Conservation (phyloP, 2,797 vertebrate genomes). For the Squalus acanthias region DNA sequence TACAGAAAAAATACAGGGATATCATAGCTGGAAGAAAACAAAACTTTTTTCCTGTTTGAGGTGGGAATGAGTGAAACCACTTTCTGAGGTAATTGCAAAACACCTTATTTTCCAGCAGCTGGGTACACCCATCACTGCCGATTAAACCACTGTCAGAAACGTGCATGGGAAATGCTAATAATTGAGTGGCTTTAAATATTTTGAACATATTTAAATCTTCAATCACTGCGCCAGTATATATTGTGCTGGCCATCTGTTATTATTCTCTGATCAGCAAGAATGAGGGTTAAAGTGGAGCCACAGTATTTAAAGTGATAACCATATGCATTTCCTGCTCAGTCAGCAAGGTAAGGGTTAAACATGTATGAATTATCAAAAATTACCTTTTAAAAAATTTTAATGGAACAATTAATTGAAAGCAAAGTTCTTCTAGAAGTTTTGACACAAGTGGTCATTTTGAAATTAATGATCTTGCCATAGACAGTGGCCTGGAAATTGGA, state of each 20-base stretch:
- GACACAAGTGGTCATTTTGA: neutral
- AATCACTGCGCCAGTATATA: neutral
- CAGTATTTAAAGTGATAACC: neutral
- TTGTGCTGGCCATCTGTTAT: neutral
- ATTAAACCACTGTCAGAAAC: neutral
- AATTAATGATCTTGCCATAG: neutral
- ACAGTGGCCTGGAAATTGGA: neutral
- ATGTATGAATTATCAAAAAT: neutral
- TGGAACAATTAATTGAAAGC: neutral
- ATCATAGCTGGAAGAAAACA: neutral
- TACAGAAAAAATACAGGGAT: neutral
- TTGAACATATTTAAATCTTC: neutral
- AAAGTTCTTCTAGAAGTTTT: neutral
- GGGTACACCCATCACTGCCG: neutral
- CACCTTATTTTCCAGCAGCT: neutral
- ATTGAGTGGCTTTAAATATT: neutral
- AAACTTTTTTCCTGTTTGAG: neutral
- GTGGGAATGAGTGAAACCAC: neutral
- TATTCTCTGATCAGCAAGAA: neutral
- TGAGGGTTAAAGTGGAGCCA: neutral
- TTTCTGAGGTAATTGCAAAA: neutral
- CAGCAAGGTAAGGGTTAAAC: neutral
- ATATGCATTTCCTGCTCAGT: neutral
- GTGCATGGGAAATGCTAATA: neutral
- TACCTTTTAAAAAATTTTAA: neutral